Evolutionary conservation across 2,113 vertebrate species (phyloP).

Genomic region (Hemichromis elongatus): DNA sequence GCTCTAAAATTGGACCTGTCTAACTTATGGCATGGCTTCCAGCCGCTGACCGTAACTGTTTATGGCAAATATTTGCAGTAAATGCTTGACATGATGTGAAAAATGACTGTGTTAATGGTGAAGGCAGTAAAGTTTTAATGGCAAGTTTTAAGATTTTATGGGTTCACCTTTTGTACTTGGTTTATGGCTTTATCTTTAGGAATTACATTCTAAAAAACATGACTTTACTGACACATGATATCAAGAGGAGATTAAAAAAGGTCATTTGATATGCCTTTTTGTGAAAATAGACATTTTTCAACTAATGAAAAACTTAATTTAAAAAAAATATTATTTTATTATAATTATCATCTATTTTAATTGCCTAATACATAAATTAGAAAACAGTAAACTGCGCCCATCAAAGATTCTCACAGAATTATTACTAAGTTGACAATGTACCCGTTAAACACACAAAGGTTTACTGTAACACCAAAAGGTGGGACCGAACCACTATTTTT

Average conservation of each 20-base stretch:
- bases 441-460: background rate
- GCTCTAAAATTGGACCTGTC: slow-evolving; percentile 26
- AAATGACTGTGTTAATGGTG: background rate
- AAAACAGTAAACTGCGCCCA: background rate
- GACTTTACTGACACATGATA: background rate
- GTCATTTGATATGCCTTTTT: background rate
- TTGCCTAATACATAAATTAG: background rate
- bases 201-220: background rate
- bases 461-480: background rate
- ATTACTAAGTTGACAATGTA: background rate
- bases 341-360: background rate
- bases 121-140: background rate
- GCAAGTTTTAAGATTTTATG: background rate
- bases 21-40: background rate
- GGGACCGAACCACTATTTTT: background rate
- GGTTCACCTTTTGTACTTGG: background rate
- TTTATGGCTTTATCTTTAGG: background rate
- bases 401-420: background rate
- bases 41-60: slow-evolving; percentile 31
- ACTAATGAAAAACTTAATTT: background rate
- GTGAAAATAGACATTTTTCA: background rate
- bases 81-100: background rate
- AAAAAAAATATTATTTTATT: background rate
- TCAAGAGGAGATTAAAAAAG: background rate
- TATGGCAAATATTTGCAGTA: slow-evolving; percentile 7